phyloP scores from a whole-genome alignment of 2,888 invertebrate genomes.

The Lepidocyrtinus sp. region DNA sequence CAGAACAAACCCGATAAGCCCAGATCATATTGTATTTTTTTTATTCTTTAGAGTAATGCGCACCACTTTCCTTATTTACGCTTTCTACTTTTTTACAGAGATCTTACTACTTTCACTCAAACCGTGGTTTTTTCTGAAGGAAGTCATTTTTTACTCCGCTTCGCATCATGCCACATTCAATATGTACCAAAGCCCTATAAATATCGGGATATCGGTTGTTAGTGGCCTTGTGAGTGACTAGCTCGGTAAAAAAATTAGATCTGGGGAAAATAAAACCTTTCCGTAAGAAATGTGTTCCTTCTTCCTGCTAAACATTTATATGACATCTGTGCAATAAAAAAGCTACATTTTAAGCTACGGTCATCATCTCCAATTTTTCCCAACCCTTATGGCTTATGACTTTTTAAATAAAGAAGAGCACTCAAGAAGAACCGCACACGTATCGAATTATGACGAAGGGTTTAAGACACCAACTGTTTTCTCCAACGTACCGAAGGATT shows the following conservation, averaged over 20 bases:
- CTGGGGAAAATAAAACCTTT: too few relatives aligned
- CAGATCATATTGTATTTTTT: not conserved
- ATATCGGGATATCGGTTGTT: too few relatives aligned
- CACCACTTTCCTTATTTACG: not conserved
- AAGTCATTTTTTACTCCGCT: not conserved
- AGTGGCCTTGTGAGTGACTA: too few relatives aligned
- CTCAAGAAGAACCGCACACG: conserved; percentile 9
- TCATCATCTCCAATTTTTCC: too few relatives aligned
- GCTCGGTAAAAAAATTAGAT: too few relatives aligned
- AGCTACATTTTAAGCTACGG: conserved; percentile 21
- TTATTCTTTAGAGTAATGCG: not conserved
- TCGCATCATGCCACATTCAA: not conserved
- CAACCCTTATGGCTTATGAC: too few relatives aligned
- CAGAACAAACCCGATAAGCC: not conserved
- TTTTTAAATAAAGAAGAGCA: conserved; percentile 1
- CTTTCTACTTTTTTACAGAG: not conserved
- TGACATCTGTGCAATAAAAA: conserved; percentile 33
- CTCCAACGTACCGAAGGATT: too few relatives aligned
- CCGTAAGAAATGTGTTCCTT: too few relatives aligned
- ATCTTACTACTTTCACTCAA: not conserved
- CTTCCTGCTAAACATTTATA: too few relatives aligned
- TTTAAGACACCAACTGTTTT: too few relatives aligned
- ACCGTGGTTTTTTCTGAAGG: not conserved
- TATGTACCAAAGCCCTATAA: too few relatives aligned
- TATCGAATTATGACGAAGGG: conserved; percentile 3